phyloP scores from a whole-genome alignment of 1,140 invertebrate genomes.

The Eufriesea mexicana region DNA sequence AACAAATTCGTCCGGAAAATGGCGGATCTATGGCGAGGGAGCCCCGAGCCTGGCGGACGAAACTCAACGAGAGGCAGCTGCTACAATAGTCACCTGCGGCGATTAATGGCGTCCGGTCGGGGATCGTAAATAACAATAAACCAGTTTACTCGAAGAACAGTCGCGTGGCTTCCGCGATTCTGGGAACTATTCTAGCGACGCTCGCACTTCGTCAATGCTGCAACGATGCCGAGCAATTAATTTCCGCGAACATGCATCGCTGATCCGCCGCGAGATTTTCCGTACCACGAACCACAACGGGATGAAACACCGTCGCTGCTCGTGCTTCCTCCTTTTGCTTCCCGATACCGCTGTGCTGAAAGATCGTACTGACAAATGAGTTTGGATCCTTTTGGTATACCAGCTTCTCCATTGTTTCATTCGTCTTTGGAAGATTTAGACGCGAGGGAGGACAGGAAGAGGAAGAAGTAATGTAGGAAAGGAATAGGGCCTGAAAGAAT shows the following conservation, averaged over 20 bases:
- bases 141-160: conserved; percentile 53
- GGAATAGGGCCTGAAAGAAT: no score
- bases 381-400: background rate
- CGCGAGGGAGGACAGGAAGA: no score
- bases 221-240: conserved; percentile 54
- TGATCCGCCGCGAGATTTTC: conserved; percentile 37
- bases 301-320: background rate
- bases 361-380: background rate
- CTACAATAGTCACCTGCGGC: conserved; percentile 50
- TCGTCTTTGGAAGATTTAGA: no score
- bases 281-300: conserved; percentile 4
- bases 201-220: conserved; percentile 49
- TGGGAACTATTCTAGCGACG: conserved; percentile 35
- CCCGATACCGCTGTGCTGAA: background rate
- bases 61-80: conserved; percentile 31
- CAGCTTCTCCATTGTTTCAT: no score
- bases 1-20: conserved; percentile 41
- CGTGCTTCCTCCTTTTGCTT: background rate
- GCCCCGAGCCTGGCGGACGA: conserved; percentile 10
- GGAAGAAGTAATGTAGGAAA: no score
- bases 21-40: conserved; percentile 20
- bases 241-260: conserved; percentile 65
- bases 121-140: conserved; percentile 68
- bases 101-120: conserved; percentile 60
- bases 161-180: conserved; percentile 67